These are phyloP conservation scores for Pristionchus fissidentatus DNA, from an alignment of 2,888 invertebrate species.

Conservation along the genomic window DNA sequence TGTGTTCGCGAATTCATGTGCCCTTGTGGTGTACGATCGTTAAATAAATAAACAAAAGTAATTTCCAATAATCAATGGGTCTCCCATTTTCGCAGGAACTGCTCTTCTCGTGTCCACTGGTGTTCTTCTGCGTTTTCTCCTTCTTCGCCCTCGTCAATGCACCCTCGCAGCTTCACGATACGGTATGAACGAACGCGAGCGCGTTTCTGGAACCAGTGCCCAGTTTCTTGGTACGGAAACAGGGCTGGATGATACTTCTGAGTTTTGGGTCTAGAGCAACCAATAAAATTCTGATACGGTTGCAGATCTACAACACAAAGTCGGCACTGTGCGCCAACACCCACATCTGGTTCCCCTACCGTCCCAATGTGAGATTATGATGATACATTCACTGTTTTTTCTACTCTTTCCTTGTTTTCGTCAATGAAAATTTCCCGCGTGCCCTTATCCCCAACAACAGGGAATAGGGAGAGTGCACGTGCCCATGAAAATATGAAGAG, in stretches of 20 bases:
- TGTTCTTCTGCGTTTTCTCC: constrained; percentile 41
- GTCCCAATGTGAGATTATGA: constrained; percentile 31
- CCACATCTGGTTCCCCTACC: constrained; percentile 44
- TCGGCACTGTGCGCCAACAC: constrained; percentile 45
- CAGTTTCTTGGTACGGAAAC: no score
- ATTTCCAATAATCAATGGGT: no score
- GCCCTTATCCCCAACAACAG: no score
- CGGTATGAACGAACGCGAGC: constrained; percentile 8
- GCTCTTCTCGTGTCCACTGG: constrained; percentile 16
- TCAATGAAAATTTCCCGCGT: background rate
- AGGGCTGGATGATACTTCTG: background rate
- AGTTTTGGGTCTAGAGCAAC: background rate
- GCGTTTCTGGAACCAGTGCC: no score
- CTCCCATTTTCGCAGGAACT: constrained; percentile 36
- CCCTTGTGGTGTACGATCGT: no score
- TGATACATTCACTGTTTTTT: background rate
- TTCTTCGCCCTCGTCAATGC: constrained; percentile 13
- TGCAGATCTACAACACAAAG: constrained; percentile 42
- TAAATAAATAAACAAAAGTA: no score
- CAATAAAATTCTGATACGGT: background rate
- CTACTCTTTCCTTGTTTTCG: no score
- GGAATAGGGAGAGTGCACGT: no score
- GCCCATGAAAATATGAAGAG: no score
- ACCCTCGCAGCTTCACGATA: constrained; percentile 12
- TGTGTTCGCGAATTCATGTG: no score